Base-by-base conservation (phyloP, 2,888 invertebrate genomes). In the Gerris lacustris region DNA sequence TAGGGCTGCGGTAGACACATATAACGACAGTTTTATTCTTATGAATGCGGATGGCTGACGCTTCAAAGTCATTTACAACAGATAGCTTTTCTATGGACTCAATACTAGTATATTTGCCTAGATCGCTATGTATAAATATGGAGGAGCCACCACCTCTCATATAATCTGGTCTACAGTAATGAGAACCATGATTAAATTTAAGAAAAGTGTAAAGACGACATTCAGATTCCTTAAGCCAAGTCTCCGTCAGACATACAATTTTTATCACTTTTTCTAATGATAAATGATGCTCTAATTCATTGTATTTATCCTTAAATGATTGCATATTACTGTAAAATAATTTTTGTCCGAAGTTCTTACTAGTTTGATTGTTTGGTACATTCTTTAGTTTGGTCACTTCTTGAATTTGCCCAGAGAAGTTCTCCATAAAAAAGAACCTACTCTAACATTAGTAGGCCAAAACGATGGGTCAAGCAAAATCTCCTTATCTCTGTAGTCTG, bases 271-370 rank as follows among this genome's bases (percentile, higher is more conserved):
- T 2, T 9, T 55, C 55, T 5, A 55, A 11, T 55, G 55, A 55
- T 5, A 55, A 55, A 55, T 55, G 55, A 55, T 55, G 55, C 5
- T 55, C 55, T 2, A 55, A 55, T 55, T 55, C 55, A 55, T 11
- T 11, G 15, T 5, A 55, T 55, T 55, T 55, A 55, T 9, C 15
- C 55, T 55, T 55, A 2, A 55, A 5, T 55, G 55, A 55, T 55
- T 55, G 55, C 55, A 55, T 55, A 15, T 55, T 55, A 55, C 55
- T 55, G 55, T 55, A 55, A 55, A 55, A 55, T 55, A 55, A 55
- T 55, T 55, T 55, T 11, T 15, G 55, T 55, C 15, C 55, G 5
- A 15, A 11, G 1, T 1, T 15, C 55, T 55, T 55, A 4, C 2
- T 55, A 55, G 15, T 15, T 55, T 9, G 55, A 55, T 2, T n/a